These are phyloP conservation scores for Nymphalis polychloros DNA, from an alignment of 2,888 invertebrate species.

Conservation along the genomic window DNA sequence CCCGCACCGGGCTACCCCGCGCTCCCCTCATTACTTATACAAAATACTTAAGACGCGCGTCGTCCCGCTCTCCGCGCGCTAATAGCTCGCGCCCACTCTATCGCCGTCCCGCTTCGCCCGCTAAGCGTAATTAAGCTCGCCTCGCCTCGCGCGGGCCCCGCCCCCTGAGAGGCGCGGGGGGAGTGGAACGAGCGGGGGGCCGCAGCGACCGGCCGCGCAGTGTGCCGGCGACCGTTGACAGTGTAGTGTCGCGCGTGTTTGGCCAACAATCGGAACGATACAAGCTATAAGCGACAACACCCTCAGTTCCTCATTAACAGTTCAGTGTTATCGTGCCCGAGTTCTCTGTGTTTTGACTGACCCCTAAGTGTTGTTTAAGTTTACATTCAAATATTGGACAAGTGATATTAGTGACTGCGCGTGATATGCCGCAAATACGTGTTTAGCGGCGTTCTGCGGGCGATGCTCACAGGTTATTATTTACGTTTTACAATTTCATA, in stretches of 20 bases:
- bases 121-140: slow-evolving; percentile 80
- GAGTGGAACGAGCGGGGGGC: slow-evolving; percentile 54
- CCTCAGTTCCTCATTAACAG: slow-evolving; percentile 75
- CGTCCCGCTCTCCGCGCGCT: slow-evolving; percentile 85
- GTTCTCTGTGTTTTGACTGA: slow-evolving; percentile 73
- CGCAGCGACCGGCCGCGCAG: slow-evolving; percentile 70
- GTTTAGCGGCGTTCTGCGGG: slow-evolving; percentile 78
- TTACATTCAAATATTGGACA: slow-evolving; percentile 75
- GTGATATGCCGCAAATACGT: slow-evolving; percentile 76
- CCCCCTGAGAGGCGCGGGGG: slow-evolving; percentile 56
- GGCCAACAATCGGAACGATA: slow-evolving; percentile 64
- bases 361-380: slow-evolving; percentile 64
- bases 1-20: slow-evolving; percentile 57
- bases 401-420: slow-evolving; percentile 76
- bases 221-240: slow-evolving; percentile 79
- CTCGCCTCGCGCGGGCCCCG: slow-evolving; percentile 76
- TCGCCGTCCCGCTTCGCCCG: slow-evolving; percentile 77
- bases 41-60: slow-evolving; percentile 82
- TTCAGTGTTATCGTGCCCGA: slow-evolving; percentile 65
- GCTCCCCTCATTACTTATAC: slow-evolving; percentile 83
- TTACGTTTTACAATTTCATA: slow-evolving; percentile 60
- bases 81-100: slow-evolving; percentile 84
- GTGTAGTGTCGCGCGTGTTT: slow-evolving; percentile 71
- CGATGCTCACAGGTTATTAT: slow-evolving; percentile 80
- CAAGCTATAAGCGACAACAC: slow-evolving; percentile 62